These are phyloP conservation scores for Oxytorus armatus DNA, from an alignment of 2,888 invertebrate genomes.

Conservation along the genomic window DNA sequence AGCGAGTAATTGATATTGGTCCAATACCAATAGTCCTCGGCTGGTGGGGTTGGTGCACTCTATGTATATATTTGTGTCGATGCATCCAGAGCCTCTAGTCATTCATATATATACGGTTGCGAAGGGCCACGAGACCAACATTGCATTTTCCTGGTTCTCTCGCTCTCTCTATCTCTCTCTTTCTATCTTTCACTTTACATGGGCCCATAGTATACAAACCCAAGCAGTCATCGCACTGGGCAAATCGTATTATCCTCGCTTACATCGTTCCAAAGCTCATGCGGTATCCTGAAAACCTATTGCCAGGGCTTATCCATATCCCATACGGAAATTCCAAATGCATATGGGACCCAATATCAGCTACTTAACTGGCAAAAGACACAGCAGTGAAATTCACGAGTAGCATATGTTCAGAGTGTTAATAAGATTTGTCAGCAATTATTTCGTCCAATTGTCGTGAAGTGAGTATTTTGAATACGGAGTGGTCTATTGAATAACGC, in stretches of 20 bases:
- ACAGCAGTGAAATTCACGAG: not conserved
- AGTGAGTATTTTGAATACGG: too few species aligned
- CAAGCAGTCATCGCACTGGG: not conserved
- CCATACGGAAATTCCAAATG: slow-evolving; percentile 69
- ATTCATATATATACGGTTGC: slow-evolving; percentile 63
- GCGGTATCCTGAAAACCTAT: not conserved
- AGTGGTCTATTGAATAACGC: too few species aligned
- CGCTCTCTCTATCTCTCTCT: too few species aligned
- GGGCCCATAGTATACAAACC: not conserved
- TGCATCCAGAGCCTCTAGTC: slow-evolving; percentile 42
- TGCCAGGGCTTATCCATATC: not conserved
- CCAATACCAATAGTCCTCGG: slow-evolving; percentile 72
- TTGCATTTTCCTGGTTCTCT: slow-evolving; percentile 75
- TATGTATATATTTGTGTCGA: slow-evolving; percentile 33
- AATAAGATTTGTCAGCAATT: too few species aligned
- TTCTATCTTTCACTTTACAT: slow-evolving; percentile 2
- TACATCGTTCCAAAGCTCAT: slow-evolving; percentile 15
- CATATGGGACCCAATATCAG: slow-evolving; percentile 73
- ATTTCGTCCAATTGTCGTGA: too few species aligned
- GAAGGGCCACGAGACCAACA: slow-evolving; percentile 73
- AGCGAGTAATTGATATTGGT: slow-evolving; percentile 81
- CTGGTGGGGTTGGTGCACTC: slow-evolving; percentile 36
- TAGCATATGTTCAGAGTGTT: too few species aligned
- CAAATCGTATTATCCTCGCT: too few species aligned
- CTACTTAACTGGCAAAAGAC: slow-evolving; percentile 50